Conservation (phyloP, 2,113 vertebrate species). For the Pseudopipra pipra region DNA sequence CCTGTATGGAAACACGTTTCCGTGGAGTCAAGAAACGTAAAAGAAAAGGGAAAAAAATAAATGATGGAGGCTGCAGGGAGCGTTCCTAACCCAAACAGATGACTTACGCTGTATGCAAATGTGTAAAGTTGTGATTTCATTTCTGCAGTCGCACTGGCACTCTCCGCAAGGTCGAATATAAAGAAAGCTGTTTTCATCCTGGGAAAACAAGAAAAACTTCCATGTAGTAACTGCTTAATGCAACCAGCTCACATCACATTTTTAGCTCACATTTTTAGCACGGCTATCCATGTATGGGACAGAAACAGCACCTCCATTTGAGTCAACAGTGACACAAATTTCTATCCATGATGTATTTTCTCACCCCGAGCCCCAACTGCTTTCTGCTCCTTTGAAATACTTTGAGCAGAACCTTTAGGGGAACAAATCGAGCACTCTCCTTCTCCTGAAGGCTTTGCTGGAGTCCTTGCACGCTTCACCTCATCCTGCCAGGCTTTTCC, state of each 20-base stretch:
- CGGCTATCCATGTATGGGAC: fast-evolving
- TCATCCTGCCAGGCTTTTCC: neutral
- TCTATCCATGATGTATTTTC: neutral
- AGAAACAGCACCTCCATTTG: neutral
- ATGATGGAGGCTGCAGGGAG: neutral
- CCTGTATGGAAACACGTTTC: neutral
- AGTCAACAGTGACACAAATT: neutral
- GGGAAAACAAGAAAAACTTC: neutral
- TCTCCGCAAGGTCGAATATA: conserved; percentile 92
- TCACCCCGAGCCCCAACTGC: neutral
- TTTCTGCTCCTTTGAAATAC: neutral
- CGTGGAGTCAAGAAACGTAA: neutral
- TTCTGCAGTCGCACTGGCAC: conserved; percentile 64
- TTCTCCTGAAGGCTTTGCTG: neutral
- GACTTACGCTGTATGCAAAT: conserved; percentile 84
- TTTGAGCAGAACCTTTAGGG: neutral
- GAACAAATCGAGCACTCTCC: neutral
- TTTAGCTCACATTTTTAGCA: neutral
- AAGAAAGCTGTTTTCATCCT: conserved; percentile 99
- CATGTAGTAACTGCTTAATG: neutral
- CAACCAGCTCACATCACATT: neutral
- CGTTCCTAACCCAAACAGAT: neutral
- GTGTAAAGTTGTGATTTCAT: conserved; percentile 82
- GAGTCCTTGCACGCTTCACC: neutral
- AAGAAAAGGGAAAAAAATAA: neutral